These are phyloP conservation scores for Drosophila seclusa DNA, from an alignment of 2,888 invertebrate genomes.

Conservation along the genomic window DNA sequence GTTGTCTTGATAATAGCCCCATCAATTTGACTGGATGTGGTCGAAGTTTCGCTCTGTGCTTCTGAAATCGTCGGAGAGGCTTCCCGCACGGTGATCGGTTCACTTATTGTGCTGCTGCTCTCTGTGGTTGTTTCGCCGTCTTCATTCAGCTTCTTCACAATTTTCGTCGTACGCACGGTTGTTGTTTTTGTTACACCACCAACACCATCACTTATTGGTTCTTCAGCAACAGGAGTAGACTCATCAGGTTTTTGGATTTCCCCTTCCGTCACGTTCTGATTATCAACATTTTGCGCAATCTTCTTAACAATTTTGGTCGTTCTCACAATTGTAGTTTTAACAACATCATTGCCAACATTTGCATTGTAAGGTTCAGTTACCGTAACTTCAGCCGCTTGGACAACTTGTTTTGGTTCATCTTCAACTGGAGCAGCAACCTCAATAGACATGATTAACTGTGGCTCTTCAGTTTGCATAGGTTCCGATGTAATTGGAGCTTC, in stretches of 20 bases:
- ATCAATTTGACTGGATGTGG: conserved; percentile 72
- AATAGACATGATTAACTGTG: not conserved
- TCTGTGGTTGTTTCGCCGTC: conserved; percentile 70
- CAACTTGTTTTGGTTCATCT: conserved; percentile 6
- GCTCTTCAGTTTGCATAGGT: conserved; percentile 3
- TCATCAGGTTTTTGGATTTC: conserved; percentile 18
- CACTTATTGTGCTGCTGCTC: conserved; percentile 65
- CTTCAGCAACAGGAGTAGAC: conserved; percentile 21
- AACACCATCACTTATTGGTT: conserved; percentile 28
- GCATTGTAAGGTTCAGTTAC: conserved; percentile 18
- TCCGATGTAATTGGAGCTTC: not conserved
- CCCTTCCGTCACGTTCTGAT: conserved; percentile 25
- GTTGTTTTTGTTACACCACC: conserved; percentile 81
- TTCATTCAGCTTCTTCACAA: conserved; percentile 77
- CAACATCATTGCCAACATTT: conserved; percentile 62
- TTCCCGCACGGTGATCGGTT: conserved; percentile 71
- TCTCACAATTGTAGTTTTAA: conserved; percentile 79
- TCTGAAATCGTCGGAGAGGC: conserved; percentile 68
- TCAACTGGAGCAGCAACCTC: conserved; percentile 15
- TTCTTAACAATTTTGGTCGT: conserved; percentile 82
- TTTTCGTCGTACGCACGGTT: conserved; percentile 82
- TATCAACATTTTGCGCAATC: conserved; percentile 70
- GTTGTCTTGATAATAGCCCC: conserved; percentile 83
- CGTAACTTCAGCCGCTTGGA: not conserved
- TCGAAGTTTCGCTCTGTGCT: conserved; percentile 67